A percentile compares a stretch with the other conserved stretches of the same genome.
phyloP scores from a whole-genome alignment of 2,888 invertebrate genomes.

The Disparrhopalites patrizii region DNA sequence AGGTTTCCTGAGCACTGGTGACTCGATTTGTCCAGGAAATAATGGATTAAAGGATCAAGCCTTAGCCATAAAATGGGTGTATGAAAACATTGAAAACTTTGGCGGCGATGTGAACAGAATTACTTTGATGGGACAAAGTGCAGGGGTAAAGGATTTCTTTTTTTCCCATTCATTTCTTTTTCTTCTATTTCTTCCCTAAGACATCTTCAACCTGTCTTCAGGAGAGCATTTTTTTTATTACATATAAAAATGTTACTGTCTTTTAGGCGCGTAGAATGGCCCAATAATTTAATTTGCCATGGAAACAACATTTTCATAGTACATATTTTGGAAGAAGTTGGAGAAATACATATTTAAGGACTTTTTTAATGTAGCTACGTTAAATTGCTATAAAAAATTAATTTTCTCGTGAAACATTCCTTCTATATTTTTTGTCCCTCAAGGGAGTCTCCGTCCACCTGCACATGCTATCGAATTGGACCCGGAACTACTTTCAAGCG shows the following conservation, averaged over 20 bases:
- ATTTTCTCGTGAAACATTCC: neutral
- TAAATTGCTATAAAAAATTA: constrained; percentile 5
- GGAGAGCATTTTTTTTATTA: too few relatives aligned
- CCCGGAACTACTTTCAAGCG: constrained; percentile 32
- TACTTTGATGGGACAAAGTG: constrained; percentile 15
- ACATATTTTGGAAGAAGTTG: too few relatives aligned
- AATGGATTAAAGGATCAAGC: constrained; percentile 50
- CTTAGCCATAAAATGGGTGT: constrained; percentile 19
- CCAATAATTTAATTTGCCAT: too few relatives aligned
- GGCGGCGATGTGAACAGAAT: constrained; percentile 6
- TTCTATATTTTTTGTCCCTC: neutral
- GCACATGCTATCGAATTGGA: constrained; percentile 38
- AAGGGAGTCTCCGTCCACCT: constrained; percentile 31
- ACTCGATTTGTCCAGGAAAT: constrained; percentile 57
- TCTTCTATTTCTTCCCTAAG: too few relatives aligned
- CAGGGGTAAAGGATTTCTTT: constrained; percentile 6
- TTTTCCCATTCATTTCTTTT: too few relatives aligned
- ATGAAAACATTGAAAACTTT: constrained; percentile 19
- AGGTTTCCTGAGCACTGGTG: constrained; percentile 57
- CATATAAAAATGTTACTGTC: too few relatives aligned
- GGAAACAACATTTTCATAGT: too few relatives aligned
- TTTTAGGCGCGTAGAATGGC: too few relatives aligned
- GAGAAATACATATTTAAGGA: too few relatives aligned
- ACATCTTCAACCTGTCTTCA: too few relatives aligned
- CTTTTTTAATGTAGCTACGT: neutral